Base-by-base conservation (phyloP, 1,140 invertebrate species). In the Ceratina calcarata region DNA sequence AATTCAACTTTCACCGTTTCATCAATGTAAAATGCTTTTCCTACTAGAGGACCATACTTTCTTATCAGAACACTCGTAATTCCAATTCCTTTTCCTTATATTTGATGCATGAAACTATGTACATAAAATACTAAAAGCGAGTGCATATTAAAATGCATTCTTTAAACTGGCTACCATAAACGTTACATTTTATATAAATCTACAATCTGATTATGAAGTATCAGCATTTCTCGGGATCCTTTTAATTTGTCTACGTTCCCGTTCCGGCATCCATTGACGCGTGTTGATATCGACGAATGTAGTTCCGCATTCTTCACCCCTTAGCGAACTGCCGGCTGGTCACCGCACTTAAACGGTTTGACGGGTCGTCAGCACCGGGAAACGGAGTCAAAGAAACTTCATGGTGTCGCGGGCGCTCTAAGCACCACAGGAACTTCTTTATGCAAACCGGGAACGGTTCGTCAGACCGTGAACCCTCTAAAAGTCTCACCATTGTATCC, bases 1-100 rank as follows among this genome's bases (percentile, higher is more conserved):
- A 67, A 49, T 69, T 77, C 37, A 22, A 78, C 75, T 78, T 78
- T 78, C 75, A 62, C 68, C 75, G 37, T 53, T 78, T 78, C 32
- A 37, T 37, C 32, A 6, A 37, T 6, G 32, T 37, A 3, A 37
- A 2, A 37, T 6, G 32, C 6, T 37, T 76, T 22, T 64, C 72
- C 49, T 65, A 53, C 53, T 60, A 76, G 49, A 68, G 49, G 53
- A n/a, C 32, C 22, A 3, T 20, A 18, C 68, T 68, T 1, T 7
- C 51, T 68, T 68, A 76, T 76, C 74, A 15, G n/a, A 18, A 15
- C 13, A 3, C 6, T 16, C 32, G 32, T 2, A 6, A 37, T 37
- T 6, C 32, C 6, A 37, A 37, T 37, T 37, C 32, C 32, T 37
- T 37, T 37, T 37, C 32, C 2, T 37, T 6, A 6, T n/a, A n/a